phyloP scores from a whole-genome alignment of 2,797 vertebrate genomes.

The Anabacerthia variegaticeps region DNA sequence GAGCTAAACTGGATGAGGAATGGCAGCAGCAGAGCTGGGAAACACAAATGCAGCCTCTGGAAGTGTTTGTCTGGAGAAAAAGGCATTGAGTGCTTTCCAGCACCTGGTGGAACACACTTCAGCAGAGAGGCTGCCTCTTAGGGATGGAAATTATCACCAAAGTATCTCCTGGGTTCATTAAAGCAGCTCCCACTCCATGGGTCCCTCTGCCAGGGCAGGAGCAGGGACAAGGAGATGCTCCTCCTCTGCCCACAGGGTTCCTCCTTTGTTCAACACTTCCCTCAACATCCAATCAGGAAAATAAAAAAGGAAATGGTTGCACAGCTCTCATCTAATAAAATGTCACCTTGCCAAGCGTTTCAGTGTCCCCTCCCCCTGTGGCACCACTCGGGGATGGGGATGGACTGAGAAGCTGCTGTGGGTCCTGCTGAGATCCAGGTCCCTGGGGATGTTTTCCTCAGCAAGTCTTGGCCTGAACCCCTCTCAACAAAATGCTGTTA shows the following conservation, averaged over 20 bases:
- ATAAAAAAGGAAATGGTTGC: not conserved
- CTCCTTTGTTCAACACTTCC: not conserved
- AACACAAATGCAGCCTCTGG: constrained; percentile 40
- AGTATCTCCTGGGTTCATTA: not conserved
- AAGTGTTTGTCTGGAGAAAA: constrained; percentile 58
- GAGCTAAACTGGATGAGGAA: constrained; percentile 61
- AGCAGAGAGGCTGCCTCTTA: not conserved
- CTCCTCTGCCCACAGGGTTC: not conserved
- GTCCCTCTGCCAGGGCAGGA: not conserved
- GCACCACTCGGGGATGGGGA: not conserved
- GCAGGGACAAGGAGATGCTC: not conserved
- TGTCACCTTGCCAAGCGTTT: not conserved
- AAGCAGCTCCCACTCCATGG: not conserved
- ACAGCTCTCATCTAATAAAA: not conserved
- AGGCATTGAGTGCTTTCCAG: not conserved
- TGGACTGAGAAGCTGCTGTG: not conserved
- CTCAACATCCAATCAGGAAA: not conserved
- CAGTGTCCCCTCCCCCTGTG: not conserved
- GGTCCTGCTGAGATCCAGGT: not conserved
- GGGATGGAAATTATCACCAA: not conserved
- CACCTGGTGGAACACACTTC: not conserved
- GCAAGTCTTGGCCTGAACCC: not conserved
- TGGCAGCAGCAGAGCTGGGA: constrained; percentile 45
- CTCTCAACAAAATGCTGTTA: not conserved
- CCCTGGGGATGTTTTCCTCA: not conserved